Base-by-base conservation (phyloP, 1,140 invertebrate genomes). In the Caenorhabditis inopinata region DNA sequence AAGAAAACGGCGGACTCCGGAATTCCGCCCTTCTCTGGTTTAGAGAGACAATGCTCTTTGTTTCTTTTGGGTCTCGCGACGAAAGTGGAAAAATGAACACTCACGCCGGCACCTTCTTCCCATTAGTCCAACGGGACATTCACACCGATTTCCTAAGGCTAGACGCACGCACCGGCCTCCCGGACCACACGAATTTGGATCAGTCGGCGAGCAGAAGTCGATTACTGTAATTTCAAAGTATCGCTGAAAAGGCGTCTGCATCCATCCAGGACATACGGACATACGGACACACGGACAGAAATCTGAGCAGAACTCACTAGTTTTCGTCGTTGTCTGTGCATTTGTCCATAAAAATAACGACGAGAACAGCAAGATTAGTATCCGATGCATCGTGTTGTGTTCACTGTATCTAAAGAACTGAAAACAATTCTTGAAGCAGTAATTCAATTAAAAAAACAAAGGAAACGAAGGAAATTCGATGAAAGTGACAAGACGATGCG, bases 61-160 rank as follows among this genome's bases (percentile, higher is more conserved):
- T 48, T n/a, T 7, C 5, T 3, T n/a, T 51, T 51, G 11, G 11
- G 11, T 23, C 7, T 62, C 45, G 5, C 48, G 12, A 21, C n/a
- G n/a, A 62, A 29, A 62, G 16, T n/a, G 6, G 32, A 81, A n/a
- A n/a, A n/a, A n/a, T n/a, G n/a, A n/a, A n/a, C n/a, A n/a, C n/a
- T 75, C 53, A 86, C 85, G 49, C 78, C 47, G 25, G 62, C 85
- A 86, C 75, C 75, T 46, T 23, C 46, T 58, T 12, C 85, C 85
- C 85, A 86, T 86, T 21, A 76, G 76, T n/a, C 85, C 85, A 48
- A 53, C 18, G 1, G 82, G 81, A 49, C 85, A 87, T 53, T 79
- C 18, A 73, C 85, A 87, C 29, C 85, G 79, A 29, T 85, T 87
- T 21, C 85, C 85, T 18, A 78, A 58, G 18, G 25, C 49, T 23